Evolutionary conservation across 2,888 invertebrate species (phyloP), one percentile per base, ranked within the genome.

Genomic region (Archaeoteleia sp.): DNA sequence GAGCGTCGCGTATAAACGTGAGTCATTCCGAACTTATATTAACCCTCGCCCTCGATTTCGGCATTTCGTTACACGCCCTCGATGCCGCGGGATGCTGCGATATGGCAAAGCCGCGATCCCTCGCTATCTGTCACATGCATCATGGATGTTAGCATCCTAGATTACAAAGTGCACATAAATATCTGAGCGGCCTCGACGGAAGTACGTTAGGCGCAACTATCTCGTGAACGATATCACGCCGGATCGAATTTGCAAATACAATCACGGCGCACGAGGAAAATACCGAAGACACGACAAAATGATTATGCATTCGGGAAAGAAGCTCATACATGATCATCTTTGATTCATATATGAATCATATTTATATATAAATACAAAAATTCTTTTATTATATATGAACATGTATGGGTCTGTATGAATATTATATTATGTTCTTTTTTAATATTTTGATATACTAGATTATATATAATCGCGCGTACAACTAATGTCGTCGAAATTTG

Each of bases 131-230:
- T 63, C 67, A 63, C 67, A 70, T 63, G 67, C 62, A 67, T 67
- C 70, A 67, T 54, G 65, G 42, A 68, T 63, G 68, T 63, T 62
- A 45, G 68, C 54, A 68, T 58, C 54, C 10, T 61, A 71, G 68
- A 68, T 68, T 71, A 66, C 65, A 67, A 68, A 67, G 68, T 66
- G 62, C 58, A 54, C 65, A 68, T 66, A 65, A 65, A 68, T 71
- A 67, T 66, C 54, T 54, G 55, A 68, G 68, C 60, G 34, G n/a
- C 12, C 25, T 25, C 27, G 10, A 42, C 65, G 40, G 57, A 58
- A 58, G 29, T 57, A 46, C 42, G 27, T 8, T 42, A 13, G 42
- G 13, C 27, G 42, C 66, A 48, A 46, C 57, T 65, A 53, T 66
- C 66, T 60, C 35, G 61, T 42, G 49, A 54, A 51, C 49, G 58